Percentiles rank a stretch among this genome's conserved stretches.
Evolutionary conservation across 2,113 vertebrate species (phyloP).

Genomic region (Picathartes gymnocephalus): DNA sequence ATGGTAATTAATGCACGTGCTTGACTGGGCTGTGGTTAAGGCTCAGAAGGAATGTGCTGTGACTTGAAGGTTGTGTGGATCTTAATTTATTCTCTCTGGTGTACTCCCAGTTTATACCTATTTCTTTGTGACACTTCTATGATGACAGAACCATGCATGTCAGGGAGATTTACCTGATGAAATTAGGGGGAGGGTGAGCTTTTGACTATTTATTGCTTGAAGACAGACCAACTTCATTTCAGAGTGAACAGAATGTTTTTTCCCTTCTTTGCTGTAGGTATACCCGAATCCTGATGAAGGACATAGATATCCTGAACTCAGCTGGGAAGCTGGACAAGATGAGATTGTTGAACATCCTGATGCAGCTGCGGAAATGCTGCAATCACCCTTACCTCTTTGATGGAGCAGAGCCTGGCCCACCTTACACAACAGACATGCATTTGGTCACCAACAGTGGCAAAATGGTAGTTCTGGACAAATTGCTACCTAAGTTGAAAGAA

Average conservation of each 20-base stretch:
- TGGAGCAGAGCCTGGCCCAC: slow-evolving; percentile 93
- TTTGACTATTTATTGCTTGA: background rate
- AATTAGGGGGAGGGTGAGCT: background rate
- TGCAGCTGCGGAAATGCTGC: slow-evolving; percentile 97
- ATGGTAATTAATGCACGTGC: slow-evolving; percentile 75
- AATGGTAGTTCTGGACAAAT: slow-evolving; percentile 94
- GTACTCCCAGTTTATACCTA: fast-evolving
- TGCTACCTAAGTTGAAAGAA: slow-evolving; percentile 91
- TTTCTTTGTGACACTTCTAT: background rate
- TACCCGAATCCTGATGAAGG: slow-evolving; percentile 96
- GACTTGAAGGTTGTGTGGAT: background rate
- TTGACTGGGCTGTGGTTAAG: background rate
- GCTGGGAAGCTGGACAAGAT: slow-evolving; percentile 98
- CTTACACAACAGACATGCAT: slow-evolving; percentile 96
- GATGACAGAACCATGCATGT: background rate
- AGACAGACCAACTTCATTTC: background rate
- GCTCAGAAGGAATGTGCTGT: background rate
- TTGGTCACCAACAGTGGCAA: slow-evolving; percentile 96
- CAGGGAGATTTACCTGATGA: background rate
- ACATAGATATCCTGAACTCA: slow-evolving; percentile 96
- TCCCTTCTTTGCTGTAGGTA: slow-evolving; percentile 77
- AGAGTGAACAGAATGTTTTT: background rate
- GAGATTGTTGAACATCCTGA: slow-evolving; percentile 92
- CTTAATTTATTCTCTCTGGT: background rate
- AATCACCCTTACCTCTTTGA: slow-evolving; percentile 97